These are phyloP conservation scores for Halocynthia roretzi DNA, from an alignment of 23 tunicate species.

Conservation along the genomic window DNA sequence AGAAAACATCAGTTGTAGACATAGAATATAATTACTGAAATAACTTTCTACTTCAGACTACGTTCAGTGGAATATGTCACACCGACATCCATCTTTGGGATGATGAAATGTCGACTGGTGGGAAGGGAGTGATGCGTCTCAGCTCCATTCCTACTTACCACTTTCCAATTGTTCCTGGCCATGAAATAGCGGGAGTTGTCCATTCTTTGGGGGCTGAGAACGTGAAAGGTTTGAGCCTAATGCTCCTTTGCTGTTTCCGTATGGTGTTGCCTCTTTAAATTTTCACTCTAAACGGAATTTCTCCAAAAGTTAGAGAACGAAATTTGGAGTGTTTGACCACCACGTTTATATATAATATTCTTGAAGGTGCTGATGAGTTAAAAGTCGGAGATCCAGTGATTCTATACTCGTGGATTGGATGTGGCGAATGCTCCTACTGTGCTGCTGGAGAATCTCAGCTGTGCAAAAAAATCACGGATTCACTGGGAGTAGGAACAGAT, in stretches of 20 bases:
- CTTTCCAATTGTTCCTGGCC: conserved; percentile 63
- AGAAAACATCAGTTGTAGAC: neutral
- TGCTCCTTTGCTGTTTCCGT: too few species aligned
- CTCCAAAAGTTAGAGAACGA: too few species aligned
- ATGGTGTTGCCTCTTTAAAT: too few species aligned
- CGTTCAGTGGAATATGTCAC: conserved; percentile 71
- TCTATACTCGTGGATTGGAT: conserved; percentile 71
- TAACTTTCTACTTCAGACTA: conserved; percentile 23
- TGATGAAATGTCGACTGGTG: conserved; percentile 38
- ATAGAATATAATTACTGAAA: neutral
- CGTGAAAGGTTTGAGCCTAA: too few species aligned
- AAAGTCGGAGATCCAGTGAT: conserved; percentile 47
- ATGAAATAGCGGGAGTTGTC: conserved; percentile 71
- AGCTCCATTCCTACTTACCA: conserved; percentile 49
- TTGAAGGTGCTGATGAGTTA: conserved; percentile 20
- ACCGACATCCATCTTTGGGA: conserved; percentile 65
- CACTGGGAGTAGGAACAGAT: neutral
- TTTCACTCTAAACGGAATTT: too few species aligned
- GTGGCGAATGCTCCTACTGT: conserved; percentile 54
- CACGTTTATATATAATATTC: neutral
- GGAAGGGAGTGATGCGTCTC: conserved; percentile 18
- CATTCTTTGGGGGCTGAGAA: conserved; percentile 36
- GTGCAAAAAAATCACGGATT: too few species aligned
- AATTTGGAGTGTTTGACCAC: neutral
- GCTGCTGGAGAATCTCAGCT: neutral